Evolutionary conservation across 2,888 invertebrate genomes (phyloP), one percentile per base, ranked within the genome.

Genomic region (Thymelicus acteon): DNA sequence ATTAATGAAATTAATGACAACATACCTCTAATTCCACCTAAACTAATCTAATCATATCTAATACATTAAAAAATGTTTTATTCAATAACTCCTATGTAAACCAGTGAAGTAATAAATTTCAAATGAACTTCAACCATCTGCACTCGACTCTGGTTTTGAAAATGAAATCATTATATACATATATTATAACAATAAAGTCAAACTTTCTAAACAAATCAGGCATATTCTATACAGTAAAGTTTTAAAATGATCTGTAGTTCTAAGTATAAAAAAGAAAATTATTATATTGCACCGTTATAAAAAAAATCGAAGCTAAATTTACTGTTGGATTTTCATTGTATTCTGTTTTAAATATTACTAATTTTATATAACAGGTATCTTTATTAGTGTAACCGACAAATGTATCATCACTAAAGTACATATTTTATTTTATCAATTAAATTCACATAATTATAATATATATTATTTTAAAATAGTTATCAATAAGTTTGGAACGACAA

Each of bases 81-180:
- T 74, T 76, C 75, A 75, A 72, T 66, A 73, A 75, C 71, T 67
- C 70, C 72, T 64, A 61, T 60, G 64, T 73, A 67, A 73, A 65
- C 60, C 54, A 40, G 64, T 67, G 64, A 47, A 72, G 64, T 54
- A 47, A 72, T 72, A 67, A 71, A 76, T 79, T 74, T 77, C 75
- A 78, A 75, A 75, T 76, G 78, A 72, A 74, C 68, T 76, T 77
- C 74, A 75, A 76, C 77, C 62, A 68, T 67, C 72, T 67, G 75
- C 75, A 74, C 44, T 44, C 10, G 44, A 44, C 44, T 40, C 40
- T 74, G 76, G 77, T 80, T 69, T 65, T 75, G 74, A 73, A 57
- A 75, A 79, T 79, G 80, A 81, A 86, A 86, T 82, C 92, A 87
- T 90, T 93, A 93, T 93, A 92, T 93, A 92, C 93, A 93, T 87